These are phyloP conservation scores for Tympanoctomys barrerae DNA, from an alignment of 2,797 vertebrate genomes.

Conservation along the genomic window DNA sequence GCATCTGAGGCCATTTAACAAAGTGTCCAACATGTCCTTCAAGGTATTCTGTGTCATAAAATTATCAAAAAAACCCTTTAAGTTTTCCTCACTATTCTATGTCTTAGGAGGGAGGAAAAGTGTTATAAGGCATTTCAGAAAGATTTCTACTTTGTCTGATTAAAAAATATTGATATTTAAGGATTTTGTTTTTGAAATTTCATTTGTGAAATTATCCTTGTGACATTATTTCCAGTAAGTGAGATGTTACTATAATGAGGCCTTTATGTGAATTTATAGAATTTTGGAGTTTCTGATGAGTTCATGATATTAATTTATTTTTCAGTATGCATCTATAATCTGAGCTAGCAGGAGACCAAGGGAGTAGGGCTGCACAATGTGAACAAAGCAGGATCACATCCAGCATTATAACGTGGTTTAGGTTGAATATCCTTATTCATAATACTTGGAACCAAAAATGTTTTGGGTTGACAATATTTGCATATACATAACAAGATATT, in stretches of 20 bases:
- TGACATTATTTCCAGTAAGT: conserved; percentile 33
- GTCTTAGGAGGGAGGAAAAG: neutral
- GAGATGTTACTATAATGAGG: conserved; percentile 33
- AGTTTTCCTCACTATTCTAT: neutral
- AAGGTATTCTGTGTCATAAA: neutral
- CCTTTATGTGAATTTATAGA: neutral
- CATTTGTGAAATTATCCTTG: neutral
- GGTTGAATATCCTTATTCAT: neutral
- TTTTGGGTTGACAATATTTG: neutral
- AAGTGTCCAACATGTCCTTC: neutral
- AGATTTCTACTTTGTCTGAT: neutral
- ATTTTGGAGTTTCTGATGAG: conserved; percentile 28
- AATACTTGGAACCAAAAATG: neutral
- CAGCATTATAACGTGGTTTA: neutral
- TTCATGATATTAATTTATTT: conserved; percentile 32
- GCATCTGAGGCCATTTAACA: conserved; percentile 14
- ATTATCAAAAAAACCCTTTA: neutral
- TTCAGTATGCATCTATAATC: neutral
- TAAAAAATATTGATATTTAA: conserved; percentile 38
- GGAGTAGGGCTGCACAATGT: neutral
- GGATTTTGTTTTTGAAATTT: conserved; percentile 41
- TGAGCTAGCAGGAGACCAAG: neutral
- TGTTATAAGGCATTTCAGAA: conserved; percentile 36
- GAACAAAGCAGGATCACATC: neutral
- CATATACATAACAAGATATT: neutral